These are phyloP conservation scores for Rhodinocichla rosea DNA, from an alignment of 2,113 vertebrate species.

Conservation along the genomic window DNA sequence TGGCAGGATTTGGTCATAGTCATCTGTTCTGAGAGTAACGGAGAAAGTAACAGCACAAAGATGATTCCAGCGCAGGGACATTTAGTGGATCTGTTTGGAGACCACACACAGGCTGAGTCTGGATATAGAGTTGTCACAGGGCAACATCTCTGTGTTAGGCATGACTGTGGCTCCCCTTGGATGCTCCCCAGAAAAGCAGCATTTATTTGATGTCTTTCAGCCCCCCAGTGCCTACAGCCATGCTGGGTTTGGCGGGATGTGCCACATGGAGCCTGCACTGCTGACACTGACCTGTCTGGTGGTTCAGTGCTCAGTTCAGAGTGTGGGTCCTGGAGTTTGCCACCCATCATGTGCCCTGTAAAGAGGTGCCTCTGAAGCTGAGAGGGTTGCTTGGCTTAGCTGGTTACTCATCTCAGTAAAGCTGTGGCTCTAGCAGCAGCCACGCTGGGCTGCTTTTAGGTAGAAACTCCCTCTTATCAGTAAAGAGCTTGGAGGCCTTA, in stretches of 20 bases:
- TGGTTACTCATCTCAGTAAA: not conserved
- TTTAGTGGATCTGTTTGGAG: not conserved
- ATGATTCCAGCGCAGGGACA: fast-evolving
- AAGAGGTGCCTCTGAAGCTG: not conserved
- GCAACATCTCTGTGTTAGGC: not conserved
- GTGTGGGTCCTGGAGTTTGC: fast-evolving
- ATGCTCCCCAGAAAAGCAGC: not conserved
- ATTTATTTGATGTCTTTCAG: not conserved
- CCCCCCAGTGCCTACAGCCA: not conserved
- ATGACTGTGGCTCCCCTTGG: not conserved
- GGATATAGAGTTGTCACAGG: not conserved
- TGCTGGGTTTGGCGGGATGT: not conserved
- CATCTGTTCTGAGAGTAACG: not conserved
- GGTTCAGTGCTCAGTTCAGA: not conserved
- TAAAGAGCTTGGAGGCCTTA: not conserved
- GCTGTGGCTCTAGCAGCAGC: not conserved
- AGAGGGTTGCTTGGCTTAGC: not conserved
- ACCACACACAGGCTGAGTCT: not conserved
- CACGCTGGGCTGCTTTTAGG: not conserved
- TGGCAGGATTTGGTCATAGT: not conserved
- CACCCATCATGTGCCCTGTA: fast-evolving
- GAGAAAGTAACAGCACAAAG: not conserved
- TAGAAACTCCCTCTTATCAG: not conserved
- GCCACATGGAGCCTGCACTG: not conserved
- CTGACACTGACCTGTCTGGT: fast-evolving